Evolutionary conservation across 1,140 invertebrate genomes (phyloP).

Genomic region (Drosophila bocqueti): DNA sequence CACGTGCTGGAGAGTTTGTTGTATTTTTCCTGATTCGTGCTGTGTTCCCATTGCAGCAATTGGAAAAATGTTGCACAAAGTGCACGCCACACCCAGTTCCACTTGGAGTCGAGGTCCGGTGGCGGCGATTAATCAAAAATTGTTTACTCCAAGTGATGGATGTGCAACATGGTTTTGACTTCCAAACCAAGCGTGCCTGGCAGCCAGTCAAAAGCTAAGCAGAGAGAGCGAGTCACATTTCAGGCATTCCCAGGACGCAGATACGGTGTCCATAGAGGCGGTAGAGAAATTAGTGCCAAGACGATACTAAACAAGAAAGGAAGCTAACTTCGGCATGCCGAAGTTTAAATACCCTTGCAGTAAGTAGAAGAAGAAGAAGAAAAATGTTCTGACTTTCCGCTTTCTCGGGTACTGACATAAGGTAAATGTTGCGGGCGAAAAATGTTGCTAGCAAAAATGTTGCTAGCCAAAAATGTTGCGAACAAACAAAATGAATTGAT

Average conservation of each 20-base stretch:
- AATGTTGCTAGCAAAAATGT: too few species aligned
- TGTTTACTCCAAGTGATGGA: constrained; percentile 82
- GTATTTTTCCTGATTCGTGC: constrained; percentile 11
- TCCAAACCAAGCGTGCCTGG: constrained; percentile 58
- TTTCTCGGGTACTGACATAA: too few species aligned
- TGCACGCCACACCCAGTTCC: constrained; percentile 46
- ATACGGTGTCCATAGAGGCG: constrained; percentile 4
- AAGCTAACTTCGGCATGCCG: too few species aligned
- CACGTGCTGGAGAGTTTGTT: constrained; percentile 67
- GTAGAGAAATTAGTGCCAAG: background rate
- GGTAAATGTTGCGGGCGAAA: too few species aligned
- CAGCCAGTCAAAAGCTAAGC: constrained; percentile 61
- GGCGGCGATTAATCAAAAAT: constrained; percentile 80
- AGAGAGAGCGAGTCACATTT: constrained; percentile 47
- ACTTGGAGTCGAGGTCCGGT: constrained; percentile 38
- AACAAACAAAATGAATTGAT: too few species aligned
- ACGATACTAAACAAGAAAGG: too few species aligned
- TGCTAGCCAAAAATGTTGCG: too few species aligned
- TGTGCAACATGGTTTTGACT: constrained; percentile 81
- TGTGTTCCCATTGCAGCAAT: constrained; percentile 60
- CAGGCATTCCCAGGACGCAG: constrained; percentile 29
- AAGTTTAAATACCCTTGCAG: too few species aligned
- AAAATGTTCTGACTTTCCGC: too few species aligned
- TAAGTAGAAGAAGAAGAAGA: too few species aligned
- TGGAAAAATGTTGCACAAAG: constrained; percentile 76